Evolutionary conservation across 2,113 vertebrate genomes (phyloP).

Genomic region (Heptranchias perlo): DNA sequence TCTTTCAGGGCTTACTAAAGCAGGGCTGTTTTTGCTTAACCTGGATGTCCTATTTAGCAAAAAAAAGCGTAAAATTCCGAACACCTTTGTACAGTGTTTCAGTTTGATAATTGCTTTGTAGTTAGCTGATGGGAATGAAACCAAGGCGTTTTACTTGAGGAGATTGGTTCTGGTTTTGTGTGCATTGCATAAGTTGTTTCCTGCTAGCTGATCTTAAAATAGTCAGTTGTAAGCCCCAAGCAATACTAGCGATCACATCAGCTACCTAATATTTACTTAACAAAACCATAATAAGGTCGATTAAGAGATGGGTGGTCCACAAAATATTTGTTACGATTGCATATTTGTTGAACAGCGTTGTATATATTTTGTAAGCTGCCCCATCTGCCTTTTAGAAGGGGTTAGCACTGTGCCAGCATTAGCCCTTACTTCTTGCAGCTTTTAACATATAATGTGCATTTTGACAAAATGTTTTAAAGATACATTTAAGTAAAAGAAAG

Average conservation of each 20-base stretch:
- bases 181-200: neutral
- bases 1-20: neutral
- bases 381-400: neutral
- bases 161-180: neutral
- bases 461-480: no score
- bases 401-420: neutral
- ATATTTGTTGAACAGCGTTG: neutral
- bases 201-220: neutral
- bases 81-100: neutral
- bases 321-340: neutral
- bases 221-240: neutral
- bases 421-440: neutral
- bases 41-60: neutral
- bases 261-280: neutral
- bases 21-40: neutral
- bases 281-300: neutral
- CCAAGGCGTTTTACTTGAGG: neutral
- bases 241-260: neutral
- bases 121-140: neutral
- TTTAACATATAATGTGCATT: neutral
- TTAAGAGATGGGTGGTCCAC: neutral
- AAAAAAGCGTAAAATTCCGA: neutral
- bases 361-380: neutral
- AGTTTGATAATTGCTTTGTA: neutral
- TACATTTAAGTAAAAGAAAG: neutral